Base-by-base conservation (phyloP, 1,140 invertebrate genomes). In the Macrobrachium rosenbergii region DNA sequence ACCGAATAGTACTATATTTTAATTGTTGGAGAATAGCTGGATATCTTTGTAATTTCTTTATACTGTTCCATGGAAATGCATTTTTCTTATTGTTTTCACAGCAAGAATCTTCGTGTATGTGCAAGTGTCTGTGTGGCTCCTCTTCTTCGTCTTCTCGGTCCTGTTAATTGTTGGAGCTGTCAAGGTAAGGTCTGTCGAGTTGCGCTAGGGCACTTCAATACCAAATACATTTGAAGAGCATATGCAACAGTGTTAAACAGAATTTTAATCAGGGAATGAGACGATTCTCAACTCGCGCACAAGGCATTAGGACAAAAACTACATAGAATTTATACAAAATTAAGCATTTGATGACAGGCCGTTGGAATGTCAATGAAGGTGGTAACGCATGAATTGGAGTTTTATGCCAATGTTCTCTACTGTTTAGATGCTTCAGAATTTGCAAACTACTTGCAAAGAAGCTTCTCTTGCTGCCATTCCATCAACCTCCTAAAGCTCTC, bases 71-170 rank as follows among this genome's bases (percentile, higher is more conserved):
- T 5, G 8, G 19, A 62, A 8, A 80, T 80, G 58, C 7, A 28
- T 63, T 62, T 43, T 17, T 28, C 7, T 62, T 78, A 16, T 62
- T 75, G 59, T 37, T 23, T 19, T 37, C 43, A 2, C 83, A 89
- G 88, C 73, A 77, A 83, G 88, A 19, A 86, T 89, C 76, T 89
- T 89, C 75, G 62, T 89, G 58, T 86, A 86, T 59, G 77, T 85
- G 0, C 88, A 89, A 62, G 84, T 89, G 64, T 64, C 82, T 23
- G 79, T 89, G 82, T 89, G 88, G 88, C 7, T 86, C 5, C 81
- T 89, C 69, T 86, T 89, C 69, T 64, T 89, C 52, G 63, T 67
- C 28, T 89, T 89, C 79, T 89, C 88, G n/a, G 73, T 89, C 58
- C 67, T 89, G 3, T 62, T 89, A 17, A 86, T 89, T 21, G 64